Percentiles rank a stretch among this genome's conserved stretches.
phyloP scores from a whole-genome alignment of 2,888 invertebrate genomes.

The Falcaria lacertinaria region DNA sequence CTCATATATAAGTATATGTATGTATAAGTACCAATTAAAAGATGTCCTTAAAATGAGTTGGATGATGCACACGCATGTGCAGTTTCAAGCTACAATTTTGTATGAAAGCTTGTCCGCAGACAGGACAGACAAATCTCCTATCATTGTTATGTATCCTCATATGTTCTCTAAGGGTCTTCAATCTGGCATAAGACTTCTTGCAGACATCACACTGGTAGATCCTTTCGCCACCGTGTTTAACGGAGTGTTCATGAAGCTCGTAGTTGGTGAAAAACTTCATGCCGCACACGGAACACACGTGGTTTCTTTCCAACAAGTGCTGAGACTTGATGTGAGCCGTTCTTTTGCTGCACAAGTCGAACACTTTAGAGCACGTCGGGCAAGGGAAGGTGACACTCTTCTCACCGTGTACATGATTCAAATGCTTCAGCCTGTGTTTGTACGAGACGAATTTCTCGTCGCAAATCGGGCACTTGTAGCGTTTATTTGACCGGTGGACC shows the following conservation, averaged over 20 bases:
- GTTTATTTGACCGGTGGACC: slow-evolving; percentile 57
- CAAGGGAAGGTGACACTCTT: slow-evolving; percentile 65
- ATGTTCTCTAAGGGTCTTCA: slow-evolving; percentile 68
- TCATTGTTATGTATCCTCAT: slow-evolving; percentile 72
- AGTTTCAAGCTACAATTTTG: slow-evolving; percentile 70
- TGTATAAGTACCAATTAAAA: slow-evolving; percentile 17
- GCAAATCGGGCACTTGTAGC: slow-evolving; percentile 71
- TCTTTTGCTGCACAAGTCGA: slow-evolving; percentile 62
- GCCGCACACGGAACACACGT: slow-evolving; percentile 70
- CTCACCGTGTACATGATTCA: slow-evolving; percentile 58
- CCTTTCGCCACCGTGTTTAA: slow-evolving; percentile 75
- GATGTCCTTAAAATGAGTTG: slow-evolving; percentile 48
- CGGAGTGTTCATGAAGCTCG: slow-evolving; percentile 75
- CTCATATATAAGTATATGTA: too few species aligned
- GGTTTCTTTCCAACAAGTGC: slow-evolving; percentile 69
- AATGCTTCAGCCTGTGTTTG: slow-evolving; percentile 62
- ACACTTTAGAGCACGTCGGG: slow-evolving; percentile 62
- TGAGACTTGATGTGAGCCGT: slow-evolving; percentile 64
- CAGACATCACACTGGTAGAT: slow-evolving; percentile 78
- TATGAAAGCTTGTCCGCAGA: slow-evolving; percentile 65
- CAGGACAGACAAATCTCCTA: slow-evolving; percentile 57
- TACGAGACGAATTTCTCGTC: slow-evolving; percentile 68
- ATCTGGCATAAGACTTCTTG: slow-evolving; percentile 66
- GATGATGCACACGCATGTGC: slow-evolving; percentile 68
- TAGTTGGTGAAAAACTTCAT: slow-evolving; percentile 78